phyloP scores from a whole-genome alignment of 2,113 vertebrate species.

The Rhineura floridana region DNA sequence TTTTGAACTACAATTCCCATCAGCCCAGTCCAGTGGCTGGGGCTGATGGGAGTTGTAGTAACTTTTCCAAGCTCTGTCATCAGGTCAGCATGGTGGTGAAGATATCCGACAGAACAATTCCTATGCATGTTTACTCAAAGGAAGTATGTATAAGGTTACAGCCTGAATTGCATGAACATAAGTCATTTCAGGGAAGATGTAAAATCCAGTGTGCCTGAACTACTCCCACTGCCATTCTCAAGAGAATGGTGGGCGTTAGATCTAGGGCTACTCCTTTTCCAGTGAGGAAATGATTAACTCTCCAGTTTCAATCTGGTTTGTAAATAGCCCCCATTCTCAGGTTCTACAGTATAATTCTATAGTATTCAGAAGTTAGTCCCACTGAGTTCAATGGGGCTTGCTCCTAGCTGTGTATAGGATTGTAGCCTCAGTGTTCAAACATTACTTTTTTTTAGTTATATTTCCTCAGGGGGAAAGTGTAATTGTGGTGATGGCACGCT shows the following conservation, averaged over 20 bases:
- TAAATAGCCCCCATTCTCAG: neutral
- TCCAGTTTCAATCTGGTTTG: neutral
- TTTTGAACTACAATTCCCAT: too few species aligned
- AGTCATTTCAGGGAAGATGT: conserved; percentile 12
- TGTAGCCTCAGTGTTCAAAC: neutral
- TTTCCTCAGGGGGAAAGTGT: neutral
- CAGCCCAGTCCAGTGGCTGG: too few species aligned
- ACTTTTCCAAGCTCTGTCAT: too few species aligned
- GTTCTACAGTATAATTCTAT: neutral
- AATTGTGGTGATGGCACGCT: neutral
- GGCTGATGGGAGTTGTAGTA: too few species aligned
- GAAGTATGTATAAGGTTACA: too few species aligned
- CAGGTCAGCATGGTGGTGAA: conserved; percentile 9
- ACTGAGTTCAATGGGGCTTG: too few species aligned
- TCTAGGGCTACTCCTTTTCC: conserved; percentile 3
- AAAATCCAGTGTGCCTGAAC: conserved; percentile 20
- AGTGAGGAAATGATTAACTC: neutral
- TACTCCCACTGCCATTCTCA: conserved; percentile 28
- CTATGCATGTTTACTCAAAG: too few species aligned
- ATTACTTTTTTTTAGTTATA: neutral
- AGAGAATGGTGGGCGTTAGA: neutral
- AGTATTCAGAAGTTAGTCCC: too few species aligned
- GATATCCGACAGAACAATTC: neutral
- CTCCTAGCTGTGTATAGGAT: neutral
- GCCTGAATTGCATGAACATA: too few species aligned